Percentiles rank a stretch among this genome's conserved stretches.
phyloP scores from a whole-genome alignment of 2,888 invertebrate species.

The Strigamia transsilvanica region DNA sequence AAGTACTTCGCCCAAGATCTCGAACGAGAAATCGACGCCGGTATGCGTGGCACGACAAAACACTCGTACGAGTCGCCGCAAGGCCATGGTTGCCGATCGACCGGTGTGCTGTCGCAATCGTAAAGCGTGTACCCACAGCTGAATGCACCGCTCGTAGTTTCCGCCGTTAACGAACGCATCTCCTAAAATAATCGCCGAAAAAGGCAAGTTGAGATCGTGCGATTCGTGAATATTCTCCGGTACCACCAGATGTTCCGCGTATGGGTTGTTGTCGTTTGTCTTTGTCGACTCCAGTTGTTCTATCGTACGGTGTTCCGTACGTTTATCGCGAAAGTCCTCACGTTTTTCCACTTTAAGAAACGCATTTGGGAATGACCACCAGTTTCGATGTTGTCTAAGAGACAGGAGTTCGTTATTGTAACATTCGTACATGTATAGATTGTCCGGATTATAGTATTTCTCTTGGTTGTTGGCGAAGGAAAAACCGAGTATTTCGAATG shows the following conservation, averaged over 20 bases:
- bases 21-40: conserved; percentile 72
- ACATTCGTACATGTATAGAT: too few relatives aligned
- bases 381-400: too few relatives aligned
- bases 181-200: conserved; percentile 86
- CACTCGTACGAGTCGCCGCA: conserved; percentile 87
- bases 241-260: conserved; percentile 90
- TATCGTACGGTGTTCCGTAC: conserved; percentile 79
- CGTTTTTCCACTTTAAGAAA: too few relatives aligned
- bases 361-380: too few relatives aligned
- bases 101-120: conserved; percentile 77
- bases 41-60: conserved; percentile 93
- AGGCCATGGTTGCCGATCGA: conserved; percentile 83
- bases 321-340: conserved; percentile 77
- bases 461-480: conserved; percentile 94
- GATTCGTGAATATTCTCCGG: conserved; percentile 75
- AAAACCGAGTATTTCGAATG: conserved; percentile 86
- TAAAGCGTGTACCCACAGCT: conserved; percentile 89
- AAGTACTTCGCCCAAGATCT: conserved; percentile 76
- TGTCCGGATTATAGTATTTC: conserved; percentile 78
- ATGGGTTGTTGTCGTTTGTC: conserved; percentile 79
- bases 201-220: conserved; percentile 75
- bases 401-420: too few relatives aligned
- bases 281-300: conserved; percentile 73
- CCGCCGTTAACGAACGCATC: conserved; percentile 94
- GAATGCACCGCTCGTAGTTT: conserved; percentile 84